Evolutionary conservation across 92 coral and sea anemone genomes (phyloP), one percentile per base, ranked within the genome.

Genomic region (Parazoanthus swiftii): DNA sequence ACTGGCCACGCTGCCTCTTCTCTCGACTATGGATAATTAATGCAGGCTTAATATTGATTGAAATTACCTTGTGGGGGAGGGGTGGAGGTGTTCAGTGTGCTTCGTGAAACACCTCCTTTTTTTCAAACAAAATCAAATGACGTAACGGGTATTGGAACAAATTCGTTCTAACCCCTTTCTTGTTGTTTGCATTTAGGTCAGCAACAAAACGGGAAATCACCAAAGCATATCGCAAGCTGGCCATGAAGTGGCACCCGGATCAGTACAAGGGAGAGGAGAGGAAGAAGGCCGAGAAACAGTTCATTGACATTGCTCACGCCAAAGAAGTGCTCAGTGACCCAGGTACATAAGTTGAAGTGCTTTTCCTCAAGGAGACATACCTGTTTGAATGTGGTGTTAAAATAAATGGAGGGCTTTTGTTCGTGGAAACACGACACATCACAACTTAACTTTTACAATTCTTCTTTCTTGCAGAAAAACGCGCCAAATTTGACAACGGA

Each of bases 221-320:
- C 74, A 92, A 91, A 79, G 98, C 99, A n/a, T 97, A 97, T 81
- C 89, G 99, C 36, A 97, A 97, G 73, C 87, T 97, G 26, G 99
- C 99, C 4, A 96, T 97, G 77, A 89, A 97, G 43, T 97, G 99
- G 99, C 99, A 97, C 73, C 99, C 99, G 54, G 99, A 97, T 80
- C 98, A 97, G 67, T 97, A 92, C 80, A 89, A 92, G 90, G 99
- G 98, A 10, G 91, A 91, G 11, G 93, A 94, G 38, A 96, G 96
- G 82, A 96, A 93, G 75, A 94, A 95, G 85, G 99, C 99, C 10
- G 99, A 97, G 84, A 92, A 92, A 85, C 93, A 92, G 89, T 97
- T 97, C 71, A 97, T 97, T n/a, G 99, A 97, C 85, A 79, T 97
- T 83, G 99, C 99, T 37, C 98, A 98, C 23, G 99, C 99, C 39